These are phyloP conservation scores for Lasiurus cinereus DNA, from an alignment of 2,113 vertebrate genomes.

Conservation along the genomic window DNA sequence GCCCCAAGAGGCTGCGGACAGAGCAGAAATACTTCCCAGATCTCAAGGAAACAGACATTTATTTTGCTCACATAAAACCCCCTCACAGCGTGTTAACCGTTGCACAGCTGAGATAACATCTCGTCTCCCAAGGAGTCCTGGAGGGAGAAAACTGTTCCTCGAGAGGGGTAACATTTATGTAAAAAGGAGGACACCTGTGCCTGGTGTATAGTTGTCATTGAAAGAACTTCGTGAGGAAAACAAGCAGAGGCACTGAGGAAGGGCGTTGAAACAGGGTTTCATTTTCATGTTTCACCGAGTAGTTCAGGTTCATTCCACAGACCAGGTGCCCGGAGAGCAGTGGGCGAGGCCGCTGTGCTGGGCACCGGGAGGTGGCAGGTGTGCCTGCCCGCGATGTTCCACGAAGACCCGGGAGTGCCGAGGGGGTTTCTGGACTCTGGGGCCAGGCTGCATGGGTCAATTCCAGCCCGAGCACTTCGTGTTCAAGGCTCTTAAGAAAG, in stretches of 20 bases:
- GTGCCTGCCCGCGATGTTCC: neutral
- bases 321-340: too few relatives aligned
- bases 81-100: neutral
- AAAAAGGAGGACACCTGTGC: neutral
- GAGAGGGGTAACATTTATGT: too few relatives aligned
- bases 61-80: neutral
- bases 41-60: neutral
- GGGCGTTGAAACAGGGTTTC: neutral
- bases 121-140: neutral
- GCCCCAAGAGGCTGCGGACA: neutral
- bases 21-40: neutral
- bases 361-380: neutral
- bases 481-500: fast-evolving
- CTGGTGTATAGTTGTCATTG: neutral
- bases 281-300: fast-evolving
- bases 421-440: too few relatives aligned
- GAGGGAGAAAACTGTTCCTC: neutral
- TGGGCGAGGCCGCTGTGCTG: neutral
- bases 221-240: neutral
- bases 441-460: neutral
- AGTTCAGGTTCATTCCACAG: neutral
- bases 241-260: neutral
- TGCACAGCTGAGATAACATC: neutral
- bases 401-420: neutral
- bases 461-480: neutral